Conservation (phyloP, 2,797 vertebrate genomes). For the Poeciliopsis paucimaculata region DNA sequence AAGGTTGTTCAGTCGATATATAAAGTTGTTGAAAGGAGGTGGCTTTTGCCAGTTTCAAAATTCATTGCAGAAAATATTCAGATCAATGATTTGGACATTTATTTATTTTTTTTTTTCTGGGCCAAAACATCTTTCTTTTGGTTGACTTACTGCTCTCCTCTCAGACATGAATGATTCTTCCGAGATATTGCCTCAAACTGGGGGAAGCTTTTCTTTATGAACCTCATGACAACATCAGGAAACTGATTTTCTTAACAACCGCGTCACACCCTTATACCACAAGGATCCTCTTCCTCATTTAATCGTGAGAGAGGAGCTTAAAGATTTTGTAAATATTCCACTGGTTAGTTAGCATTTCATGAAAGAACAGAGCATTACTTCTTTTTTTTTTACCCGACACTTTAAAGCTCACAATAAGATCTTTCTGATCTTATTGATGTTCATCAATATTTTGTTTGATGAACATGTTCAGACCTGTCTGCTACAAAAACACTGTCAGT, state of each 20-base stretch:
- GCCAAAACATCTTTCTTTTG: not conserved
- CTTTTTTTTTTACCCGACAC: not conserved
- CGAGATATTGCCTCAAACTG: not conserved
- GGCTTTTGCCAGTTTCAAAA: not conserved
- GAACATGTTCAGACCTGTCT: not conserved
- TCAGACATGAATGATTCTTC: constrained; percentile 1
- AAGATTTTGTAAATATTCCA: not conserved
- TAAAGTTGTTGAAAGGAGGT: not conserved
- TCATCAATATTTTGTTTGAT: not conserved
- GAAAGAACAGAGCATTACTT: not conserved
- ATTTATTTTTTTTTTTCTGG: not conserved
- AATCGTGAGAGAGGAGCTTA: not conserved
- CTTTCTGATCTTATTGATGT: not conserved
- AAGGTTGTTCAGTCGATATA: too few relatives aligned
- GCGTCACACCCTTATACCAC: constrained; percentile 3
- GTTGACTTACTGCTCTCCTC: not conserved
- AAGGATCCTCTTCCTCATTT: constrained; percentile 4
- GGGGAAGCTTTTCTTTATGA: not conserved
- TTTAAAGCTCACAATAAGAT: not conserved
- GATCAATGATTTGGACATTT: not conserved
- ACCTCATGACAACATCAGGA: constrained; percentile 2
- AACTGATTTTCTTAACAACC: constrained; percentile 1
- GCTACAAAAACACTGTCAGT: not conserved
- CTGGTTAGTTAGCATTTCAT: not conserved
- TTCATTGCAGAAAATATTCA: not conserved